Conservation (phyloP, 64 coral and sea anemone species). For the Actinia equina region DNA sequence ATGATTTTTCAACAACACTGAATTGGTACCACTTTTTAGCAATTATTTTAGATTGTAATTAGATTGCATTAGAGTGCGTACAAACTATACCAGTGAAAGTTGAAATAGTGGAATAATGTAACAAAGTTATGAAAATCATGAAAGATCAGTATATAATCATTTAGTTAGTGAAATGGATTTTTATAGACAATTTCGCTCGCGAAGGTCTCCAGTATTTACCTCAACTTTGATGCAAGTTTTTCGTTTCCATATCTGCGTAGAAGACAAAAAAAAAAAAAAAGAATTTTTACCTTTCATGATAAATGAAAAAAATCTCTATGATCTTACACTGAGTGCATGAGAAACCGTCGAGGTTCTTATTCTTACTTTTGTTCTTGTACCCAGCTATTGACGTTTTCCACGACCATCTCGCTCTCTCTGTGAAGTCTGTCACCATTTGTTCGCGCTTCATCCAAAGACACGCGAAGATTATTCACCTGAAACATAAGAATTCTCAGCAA, state of each 20-base stretch:
- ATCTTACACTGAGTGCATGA: too few relatives aligned
- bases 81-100: not conserved
- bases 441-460: constrained; percentile 84
- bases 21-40: too few relatives aligned
- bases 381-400: constrained; percentile 96
- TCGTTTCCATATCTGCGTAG: constrained; percentile 82
- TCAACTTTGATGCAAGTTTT: constrained; percentile 80
- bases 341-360: not conserved
- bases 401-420: constrained; percentile 90
- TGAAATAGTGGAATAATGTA: too few relatives aligned
- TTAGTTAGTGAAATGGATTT: too few relatives aligned
- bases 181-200: too few relatives aligned
- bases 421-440: constrained; percentile 83
- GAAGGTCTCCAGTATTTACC: constrained; percentile 24
- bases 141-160: too few relatives aligned
- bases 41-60: too few relatives aligned
- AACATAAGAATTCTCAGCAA: not conserved
- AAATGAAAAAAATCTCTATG: too few relatives aligned
- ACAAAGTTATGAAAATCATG: too few relatives aligned
- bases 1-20: not conserved
- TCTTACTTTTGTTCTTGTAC: constrained; percentile 99
- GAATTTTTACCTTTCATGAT: not conserved
- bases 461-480: constrained; percentile 68
- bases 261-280: not conserved
- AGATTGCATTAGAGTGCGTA: not conserved